Conservation (phyloP, 2,888 invertebrate species). For the Euplagia quadripunctaria region DNA sequence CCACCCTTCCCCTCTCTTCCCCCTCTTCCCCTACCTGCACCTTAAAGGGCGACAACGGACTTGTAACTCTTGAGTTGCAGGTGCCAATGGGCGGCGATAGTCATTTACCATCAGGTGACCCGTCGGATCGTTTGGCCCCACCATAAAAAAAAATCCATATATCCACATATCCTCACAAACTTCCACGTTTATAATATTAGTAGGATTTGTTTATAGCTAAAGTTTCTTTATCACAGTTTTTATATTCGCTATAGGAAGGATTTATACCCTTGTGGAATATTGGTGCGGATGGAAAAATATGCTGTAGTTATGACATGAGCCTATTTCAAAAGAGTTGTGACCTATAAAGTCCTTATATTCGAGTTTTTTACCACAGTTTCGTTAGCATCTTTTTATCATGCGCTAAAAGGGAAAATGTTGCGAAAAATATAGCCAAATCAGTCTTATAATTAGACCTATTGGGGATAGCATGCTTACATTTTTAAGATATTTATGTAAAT, state of each 20-base stretch:
- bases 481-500: no score
- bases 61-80: no score
- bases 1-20: no score
- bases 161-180: not conserved
- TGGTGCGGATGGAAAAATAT: not conserved
- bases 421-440: no score
- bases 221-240: conserved; percentile 38
- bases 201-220: conserved; percentile 40
- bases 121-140: no score
- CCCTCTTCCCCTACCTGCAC: no score
- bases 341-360: conserved; percentile 5
- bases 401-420: not conserved
- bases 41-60: no score
- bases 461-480: no score
- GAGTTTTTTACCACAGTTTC: not conserved
- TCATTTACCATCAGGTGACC: no score
- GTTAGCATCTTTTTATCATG: not conserved
- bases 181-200: not conserved
- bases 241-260: conserved; percentile 28
- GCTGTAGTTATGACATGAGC: not conserved
- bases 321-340: conserved; percentile 3
- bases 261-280: conserved; percentile 28
- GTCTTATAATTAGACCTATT: no score
- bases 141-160: no score
- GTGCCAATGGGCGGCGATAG: no score